Evolutionary conservation across 2,797 vertebrate species (phyloP), one percentile per base, ranked within the genome.

Genomic region (Choloepus didactylus): DNA sequence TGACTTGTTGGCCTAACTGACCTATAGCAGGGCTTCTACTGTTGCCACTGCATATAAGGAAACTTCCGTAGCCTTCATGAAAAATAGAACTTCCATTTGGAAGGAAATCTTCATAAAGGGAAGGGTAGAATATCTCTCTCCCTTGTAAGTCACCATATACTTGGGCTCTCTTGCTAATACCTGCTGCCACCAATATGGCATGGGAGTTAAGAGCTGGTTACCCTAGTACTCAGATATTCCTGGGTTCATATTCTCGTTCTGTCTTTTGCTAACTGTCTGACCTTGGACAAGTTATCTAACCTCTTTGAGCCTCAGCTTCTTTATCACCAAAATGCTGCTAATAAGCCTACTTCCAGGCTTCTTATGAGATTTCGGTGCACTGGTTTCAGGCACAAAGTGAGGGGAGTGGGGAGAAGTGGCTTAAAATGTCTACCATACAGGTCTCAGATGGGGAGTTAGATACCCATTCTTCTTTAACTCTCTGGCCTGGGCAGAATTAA

Each of bases 401-500:
- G 91, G 75, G 41, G 80, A 87, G 93, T 59, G 9, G 31, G 64
- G 49, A 14, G 23, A 59, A 4, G 14, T n/a, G 12, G 4, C 51
- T 88, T 87, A 19, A 23, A 3, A 46, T 94, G 56, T 93, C 64
- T 77, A 29, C 35, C n/a, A 70, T 10, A 29, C 35, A 93, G 64
- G 27, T 41, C 44, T 94, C 41, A 46, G 2, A 21, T 86, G 49
- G 70, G 23, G 25, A 67, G 27, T 81, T 88, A 83, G 25, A 59
- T 25, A 60, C 56, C 44, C 35, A 12, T 87, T 93, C 54, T 84
- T 83, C 51, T 87, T 67, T 60, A 80, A 15, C 19, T 72, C 31
- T 95, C 41, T 77, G 12, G 59, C 88, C 23, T 82, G 72, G 77
- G 70, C 84, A 95, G 80, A 93, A 35, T 51, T 83, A 59, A 72